Evolutionary conservation across 2,888 invertebrate genomes (phyloP).

Genomic region (Aleiodes testaceus): DNA sequence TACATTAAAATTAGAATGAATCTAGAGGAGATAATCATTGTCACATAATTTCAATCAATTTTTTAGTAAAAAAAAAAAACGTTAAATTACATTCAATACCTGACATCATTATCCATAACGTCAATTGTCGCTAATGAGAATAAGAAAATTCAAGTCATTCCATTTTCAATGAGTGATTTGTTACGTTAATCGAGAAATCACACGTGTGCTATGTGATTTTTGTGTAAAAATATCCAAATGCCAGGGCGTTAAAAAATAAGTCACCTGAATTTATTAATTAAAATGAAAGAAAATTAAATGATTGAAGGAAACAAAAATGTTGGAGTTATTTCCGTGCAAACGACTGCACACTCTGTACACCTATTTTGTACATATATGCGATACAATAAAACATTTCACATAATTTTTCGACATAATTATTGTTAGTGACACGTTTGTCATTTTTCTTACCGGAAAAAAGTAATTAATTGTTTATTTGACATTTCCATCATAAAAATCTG

Average conservation of each 20-base stretch:
- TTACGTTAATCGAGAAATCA: slow-evolving; percentile 54
- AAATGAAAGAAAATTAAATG: not conserved
- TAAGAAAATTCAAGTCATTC: slow-evolving; percentile 57
- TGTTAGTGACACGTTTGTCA: slow-evolving; percentile 9
- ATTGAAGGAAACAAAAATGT: slow-evolving; percentile 31
- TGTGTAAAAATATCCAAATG: slow-evolving; percentile 44
- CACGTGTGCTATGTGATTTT: slow-evolving; percentile 51
- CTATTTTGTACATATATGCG: slow-evolving; percentile 72
- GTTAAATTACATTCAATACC: no score
- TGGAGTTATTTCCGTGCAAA: slow-evolving; percentile 56
- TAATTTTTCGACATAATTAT: slow-evolving; percentile 45
- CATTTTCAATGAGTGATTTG: slow-evolving; percentile 62
- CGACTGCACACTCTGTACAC: slow-evolving; percentile 70
- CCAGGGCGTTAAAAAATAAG: slow-evolving; percentile 29
- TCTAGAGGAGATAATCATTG: slow-evolving; percentile 26
- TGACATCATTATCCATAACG: slow-evolving; percentile 1
- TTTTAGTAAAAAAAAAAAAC: slow-evolving; percentile 17
- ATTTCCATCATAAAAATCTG: slow-evolving; percentile 27
- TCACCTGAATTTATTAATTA: slow-evolving; percentile 1
- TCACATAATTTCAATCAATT: slow-evolving; percentile 39
- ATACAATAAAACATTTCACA: slow-evolving; percentile 71
- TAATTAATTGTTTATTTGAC: not conserved
- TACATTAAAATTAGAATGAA: no score
- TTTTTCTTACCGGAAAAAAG: not conserved
- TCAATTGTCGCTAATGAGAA: slow-evolving; percentile 13